Evolutionary conservation across 2,888 invertebrate species (phyloP), one percentile per base, ranked within the genome.

Genomic region (Pachydiplax longipennis): DNA sequence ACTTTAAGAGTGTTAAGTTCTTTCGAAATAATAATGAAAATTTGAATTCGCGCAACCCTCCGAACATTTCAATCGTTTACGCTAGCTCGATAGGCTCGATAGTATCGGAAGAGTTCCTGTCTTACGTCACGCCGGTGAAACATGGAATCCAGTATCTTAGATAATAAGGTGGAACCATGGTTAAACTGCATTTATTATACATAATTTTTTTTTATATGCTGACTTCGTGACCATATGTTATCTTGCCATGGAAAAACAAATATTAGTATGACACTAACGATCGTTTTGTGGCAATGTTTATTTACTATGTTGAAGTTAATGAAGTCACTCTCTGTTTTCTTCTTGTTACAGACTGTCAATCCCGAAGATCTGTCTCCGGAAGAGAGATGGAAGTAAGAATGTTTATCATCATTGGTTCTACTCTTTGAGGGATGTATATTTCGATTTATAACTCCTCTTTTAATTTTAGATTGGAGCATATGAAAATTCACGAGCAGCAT

Each of bases 401-500:
- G n/a, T 40, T 3, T 91, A 73, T 81, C 61, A 44, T 25, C 18
- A 90, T 15, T 83, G 83, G 65, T 61, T 91, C 91, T 40, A 91
- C 35, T 80, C 12, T 37, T 35, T n/a, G 8, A n/a, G 13, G 6
- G 37, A 6, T 37, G 22, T 5, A 37, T 5, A 6, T 31, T 82
- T n/a, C 22, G 31, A 65, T 40, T n/a, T 37, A 1, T 44, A 35
- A 44, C 15, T 35, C 91, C 90, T 83, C 35, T 53, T 18, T 53
- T 87, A 80, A 91, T 93, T 94, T 10, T 93, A 97, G 97, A 93
- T 95, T 96, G 93, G 96, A 98, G 92, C 98, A 98, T 93, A 97
- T 97, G 94, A 96, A 97, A 93, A 94, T 97, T 93, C 98, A 98
- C 93, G 97, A 97, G 93, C 95, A 97, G 93, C 98, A 98, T 93